Conservation (phyloP, 2,888 invertebrate genomes). For the Perdita meconis region DNA sequence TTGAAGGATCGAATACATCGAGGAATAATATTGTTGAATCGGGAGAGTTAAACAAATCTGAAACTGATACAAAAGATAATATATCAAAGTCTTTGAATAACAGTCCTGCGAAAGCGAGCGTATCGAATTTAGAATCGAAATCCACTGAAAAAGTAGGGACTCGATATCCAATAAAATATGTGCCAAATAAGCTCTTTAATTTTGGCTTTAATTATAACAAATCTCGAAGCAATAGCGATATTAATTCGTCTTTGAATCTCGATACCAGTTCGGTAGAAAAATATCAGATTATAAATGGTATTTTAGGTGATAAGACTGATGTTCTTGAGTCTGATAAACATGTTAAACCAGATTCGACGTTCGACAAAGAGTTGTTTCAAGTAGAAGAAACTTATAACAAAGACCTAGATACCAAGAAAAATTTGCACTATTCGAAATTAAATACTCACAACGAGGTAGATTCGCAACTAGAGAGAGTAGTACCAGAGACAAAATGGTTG, state of each 20-base stretch:
- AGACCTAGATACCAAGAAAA: constrained; percentile 21
- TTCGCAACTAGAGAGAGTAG: not conserved
- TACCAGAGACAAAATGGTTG: constrained; percentile 14
- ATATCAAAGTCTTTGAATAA: constrained; percentile 77
- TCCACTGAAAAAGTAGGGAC: constrained; percentile 38
- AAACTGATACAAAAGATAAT: constrained; percentile 56
- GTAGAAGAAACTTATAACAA: constrained; percentile 25
- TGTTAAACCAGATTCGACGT: constrained; percentile 19
- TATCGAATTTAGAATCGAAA: constrained; percentile 67
- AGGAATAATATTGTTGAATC: constrained; percentile 18
- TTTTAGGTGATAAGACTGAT: constrained; percentile 59
- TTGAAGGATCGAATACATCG: constrained; percentile 13
- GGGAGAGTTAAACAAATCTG: constrained; percentile 15
- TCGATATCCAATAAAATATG: constrained; percentile 36
- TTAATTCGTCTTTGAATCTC: constrained; percentile 34
- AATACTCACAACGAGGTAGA: constrained; percentile 5
- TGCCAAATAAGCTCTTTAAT: constrained; percentile 61
- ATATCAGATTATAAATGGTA: constrained; percentile 41
- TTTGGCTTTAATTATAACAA: constrained; percentile 44
- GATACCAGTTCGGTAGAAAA: constrained; percentile 39
- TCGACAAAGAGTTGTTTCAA: constrained; percentile 10
- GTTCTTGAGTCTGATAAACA: constrained; percentile 38
- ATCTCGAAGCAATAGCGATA: constrained; percentile 51
- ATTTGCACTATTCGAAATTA: constrained; percentile 10
- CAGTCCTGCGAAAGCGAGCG: constrained; percentile 76